These are phyloP conservation scores for Torymus aiolomorphi DNA, from an alignment of 2,888 invertebrate species.

Conservation along the genomic window DNA sequence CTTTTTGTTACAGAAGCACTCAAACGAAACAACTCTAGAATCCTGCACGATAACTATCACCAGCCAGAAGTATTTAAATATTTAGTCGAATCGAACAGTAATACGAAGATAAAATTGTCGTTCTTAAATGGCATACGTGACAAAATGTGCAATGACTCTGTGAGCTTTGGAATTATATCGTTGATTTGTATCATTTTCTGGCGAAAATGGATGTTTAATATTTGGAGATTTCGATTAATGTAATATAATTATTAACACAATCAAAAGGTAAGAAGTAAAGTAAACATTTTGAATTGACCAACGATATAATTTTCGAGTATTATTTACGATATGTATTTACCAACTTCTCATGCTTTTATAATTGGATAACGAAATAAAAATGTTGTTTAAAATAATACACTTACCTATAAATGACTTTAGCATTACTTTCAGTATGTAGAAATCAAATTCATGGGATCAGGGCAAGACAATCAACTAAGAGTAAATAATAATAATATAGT, in stretches of 20 bases:
- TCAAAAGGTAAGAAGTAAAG: neutral
- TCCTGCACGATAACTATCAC: constrained; percentile 1
- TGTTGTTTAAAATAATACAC: constrained; percentile 33
- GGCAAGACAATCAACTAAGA: no score
- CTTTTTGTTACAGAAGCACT: constrained; percentile 17
- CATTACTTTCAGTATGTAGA: neutral
- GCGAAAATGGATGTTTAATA: neutral
- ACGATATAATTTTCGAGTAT: constrained; percentile 30
- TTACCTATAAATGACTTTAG: neutral
- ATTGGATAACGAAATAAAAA: constrained; percentile 43
- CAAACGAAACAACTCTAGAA: neutral
- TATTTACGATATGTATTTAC: constrained; percentile 22
- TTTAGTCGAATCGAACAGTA: neutral
- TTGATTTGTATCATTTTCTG: neutral
- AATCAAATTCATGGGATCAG: no score
- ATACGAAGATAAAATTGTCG: constrained; percentile 7
- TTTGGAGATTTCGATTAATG: constrained; percentile 6
- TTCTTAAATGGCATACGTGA: neutral
- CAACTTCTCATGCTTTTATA: constrained; percentile 38
- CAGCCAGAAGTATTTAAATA: neutral
- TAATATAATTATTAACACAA: constrained; percentile 19
- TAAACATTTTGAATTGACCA: neutral
- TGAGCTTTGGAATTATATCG: constrained; percentile 33
- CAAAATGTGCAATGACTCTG: constrained; percentile 28
- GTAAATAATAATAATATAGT: no score